Conservation (phyloP, 2,888 invertebrate genomes). For the Hydrotaea diabolus region DNA sequence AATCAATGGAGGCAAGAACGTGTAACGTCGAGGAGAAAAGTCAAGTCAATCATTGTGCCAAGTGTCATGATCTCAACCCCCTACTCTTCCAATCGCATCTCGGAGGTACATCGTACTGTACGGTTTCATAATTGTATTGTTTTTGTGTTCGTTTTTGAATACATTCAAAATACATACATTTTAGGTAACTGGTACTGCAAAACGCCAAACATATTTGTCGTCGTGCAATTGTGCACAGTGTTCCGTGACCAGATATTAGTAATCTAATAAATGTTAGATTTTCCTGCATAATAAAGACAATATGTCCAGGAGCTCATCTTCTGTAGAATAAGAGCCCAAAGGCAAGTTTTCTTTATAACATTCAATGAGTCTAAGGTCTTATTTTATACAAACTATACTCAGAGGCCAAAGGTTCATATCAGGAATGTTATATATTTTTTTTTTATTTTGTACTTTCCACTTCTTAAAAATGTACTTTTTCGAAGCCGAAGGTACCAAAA, state of each 20-base stretch:
- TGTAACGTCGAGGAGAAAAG: background rate
- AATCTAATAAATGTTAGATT: too few species aligned
- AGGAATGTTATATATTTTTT: too few species aligned
- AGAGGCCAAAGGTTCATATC: too few species aligned
- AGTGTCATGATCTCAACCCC: constrained; percentile 9
- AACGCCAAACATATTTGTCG: background rate
- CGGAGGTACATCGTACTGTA: background rate
- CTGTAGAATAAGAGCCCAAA: too few species aligned
- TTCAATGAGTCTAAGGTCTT: too few species aligned
- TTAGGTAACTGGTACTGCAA: constrained; percentile 19
- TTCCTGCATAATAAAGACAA: too few species aligned
- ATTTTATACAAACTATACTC: too few species aligned
- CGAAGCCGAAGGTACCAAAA: too few species aligned
- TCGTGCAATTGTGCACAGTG: constrained; percentile 4
- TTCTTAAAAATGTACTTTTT: too few species aligned
- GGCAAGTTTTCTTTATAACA: too few species aligned
- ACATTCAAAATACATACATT: background rate
- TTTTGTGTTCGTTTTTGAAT: background rate
- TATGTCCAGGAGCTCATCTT: too few species aligned
- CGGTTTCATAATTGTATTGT: constrained; percentile 14
- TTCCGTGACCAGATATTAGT: background rate
- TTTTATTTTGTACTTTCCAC: too few species aligned
- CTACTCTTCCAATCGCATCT: background rate
- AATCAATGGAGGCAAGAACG: background rate
- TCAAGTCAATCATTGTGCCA: background rate